Conservation (phyloP, 1,140 invertebrate genomes). For the Drosophila rufa region DNA sequence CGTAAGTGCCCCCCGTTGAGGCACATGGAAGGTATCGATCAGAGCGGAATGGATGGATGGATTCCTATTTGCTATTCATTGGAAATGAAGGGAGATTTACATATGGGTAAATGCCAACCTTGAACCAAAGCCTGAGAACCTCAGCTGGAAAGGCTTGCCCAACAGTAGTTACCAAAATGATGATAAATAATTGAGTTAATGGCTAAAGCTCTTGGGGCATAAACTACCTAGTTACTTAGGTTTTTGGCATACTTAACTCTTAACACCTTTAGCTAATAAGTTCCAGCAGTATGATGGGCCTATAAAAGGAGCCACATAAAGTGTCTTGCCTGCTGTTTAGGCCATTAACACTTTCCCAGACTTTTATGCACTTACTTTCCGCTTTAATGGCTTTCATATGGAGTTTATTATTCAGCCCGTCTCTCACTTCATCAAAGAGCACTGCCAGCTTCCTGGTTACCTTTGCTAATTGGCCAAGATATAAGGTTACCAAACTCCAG, state of each 20-base stretch:
- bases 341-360: slow-evolving; percentile 43
- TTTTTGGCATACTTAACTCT: not conserved
- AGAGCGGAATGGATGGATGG: slow-evolving; percentile 13
- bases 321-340: slow-evolving; percentile 8
- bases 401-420: slow-evolving; percentile 30
- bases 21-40: slow-evolving; percentile 47
- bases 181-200: slow-evolving; percentile 8
- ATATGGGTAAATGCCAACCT: slow-evolving; percentile 29
- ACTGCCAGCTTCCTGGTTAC: slow-evolving; percentile 19
- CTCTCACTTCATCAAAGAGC: not conserved
- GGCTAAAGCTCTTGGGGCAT: not conserved
- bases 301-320: not conserved
- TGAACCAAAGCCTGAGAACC: slow-evolving; percentile 35
- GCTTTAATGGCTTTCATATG: slow-evolving; percentile 36
- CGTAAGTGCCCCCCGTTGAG: slow-evolving; percentile 53
- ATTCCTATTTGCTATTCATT: slow-evolving; percentile 53
- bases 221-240: not conserved
- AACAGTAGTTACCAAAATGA: slow-evolving; percentile 28
- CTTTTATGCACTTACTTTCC: slow-evolving; percentile 17
- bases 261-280: slow-evolving; percentile 14
- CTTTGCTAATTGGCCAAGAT: slow-evolving; percentile 38
- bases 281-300: not conserved
- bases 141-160: not conserved
- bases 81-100: slow-evolving; percentile 33
- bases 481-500: slow-evolving; percentile 15